phyloP scores from a whole-genome alignment of 2,888 invertebrate species.

The Plebejus melissa region DNA sequence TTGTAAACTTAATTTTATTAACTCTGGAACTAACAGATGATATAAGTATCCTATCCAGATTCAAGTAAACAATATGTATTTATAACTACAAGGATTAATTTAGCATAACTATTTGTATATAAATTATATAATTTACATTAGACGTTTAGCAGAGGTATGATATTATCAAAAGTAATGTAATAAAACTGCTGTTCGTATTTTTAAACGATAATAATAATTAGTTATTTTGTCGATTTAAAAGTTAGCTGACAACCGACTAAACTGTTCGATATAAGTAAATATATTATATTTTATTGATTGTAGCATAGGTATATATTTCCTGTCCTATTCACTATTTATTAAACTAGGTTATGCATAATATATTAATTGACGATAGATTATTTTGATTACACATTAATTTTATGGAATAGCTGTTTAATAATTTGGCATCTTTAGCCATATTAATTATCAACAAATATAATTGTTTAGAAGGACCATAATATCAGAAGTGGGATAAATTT shows the following conservation, averaged over 20 bases:
- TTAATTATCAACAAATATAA: not conserved
- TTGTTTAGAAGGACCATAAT: not conserved
- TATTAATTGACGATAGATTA: not conserved
- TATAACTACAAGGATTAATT: constrained; percentile 72
- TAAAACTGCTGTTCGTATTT: not conserved
- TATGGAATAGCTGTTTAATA: not conserved
- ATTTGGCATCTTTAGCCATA: not conserved
- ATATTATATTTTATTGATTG: too few relatives aligned
- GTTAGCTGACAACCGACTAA: too few relatives aligned
- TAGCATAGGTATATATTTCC: too few relatives aligned
- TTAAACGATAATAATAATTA: too few relatives aligned
- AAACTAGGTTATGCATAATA: not conserved
- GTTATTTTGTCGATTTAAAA: too few relatives aligned
- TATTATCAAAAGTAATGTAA: constrained; percentile 29
- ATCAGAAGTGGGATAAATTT: constrained; percentile 11
- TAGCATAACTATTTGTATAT: constrained; percentile 49
- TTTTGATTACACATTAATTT: not conserved
- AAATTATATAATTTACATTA: constrained; percentile 36
- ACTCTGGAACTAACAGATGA: constrained; percentile 78
- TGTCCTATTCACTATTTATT: not conserved
- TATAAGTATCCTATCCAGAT: constrained; percentile 76
- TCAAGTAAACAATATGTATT: constrained; percentile 73
- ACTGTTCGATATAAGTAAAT: too few relatives aligned
- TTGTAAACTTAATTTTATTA: constrained; percentile 79
- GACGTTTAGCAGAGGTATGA: constrained; percentile 47